A percentile compares a stretch with the other conserved stretches of the same genome.
These are phyloP conservation scores for Syngnathoides biaculeatus DNA, from an alignment of 2,113 vertebrate genomes.

Conservation along the genomic window DNA sequence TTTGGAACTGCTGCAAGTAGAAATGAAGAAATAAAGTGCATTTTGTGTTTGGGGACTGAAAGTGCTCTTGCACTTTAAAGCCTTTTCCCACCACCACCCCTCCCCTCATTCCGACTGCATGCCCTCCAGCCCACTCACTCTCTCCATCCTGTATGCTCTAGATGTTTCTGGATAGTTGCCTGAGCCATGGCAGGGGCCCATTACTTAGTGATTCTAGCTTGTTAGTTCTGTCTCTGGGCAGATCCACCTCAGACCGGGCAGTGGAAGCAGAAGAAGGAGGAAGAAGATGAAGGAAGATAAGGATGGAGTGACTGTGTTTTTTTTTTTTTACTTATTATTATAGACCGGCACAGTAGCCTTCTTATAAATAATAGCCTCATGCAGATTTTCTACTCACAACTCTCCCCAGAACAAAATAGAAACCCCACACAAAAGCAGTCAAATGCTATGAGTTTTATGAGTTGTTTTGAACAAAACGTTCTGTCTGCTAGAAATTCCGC, in stretches of 20 bases:
- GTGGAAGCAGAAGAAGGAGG: conserved; percentile 3
- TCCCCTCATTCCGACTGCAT: not conserved
- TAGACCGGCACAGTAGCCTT: not conserved
- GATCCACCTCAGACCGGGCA: conserved; percentile 35
- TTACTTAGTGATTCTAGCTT: conserved; percentile 37
- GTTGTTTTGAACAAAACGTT: not conserved
- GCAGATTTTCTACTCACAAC: not conserved
- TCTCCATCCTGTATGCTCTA: conserved; percentile 9
- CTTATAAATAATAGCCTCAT: not conserved
- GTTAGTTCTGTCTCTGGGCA: conserved; percentile 61
- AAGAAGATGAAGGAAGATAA: conserved; percentile 21
- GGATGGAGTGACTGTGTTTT: conserved; percentile 22
- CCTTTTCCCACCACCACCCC: conserved; percentile 1
- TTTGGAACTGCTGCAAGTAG: conserved; percentile 1
- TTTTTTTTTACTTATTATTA: too few relatives aligned
- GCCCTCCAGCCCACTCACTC: conserved; percentile 14
- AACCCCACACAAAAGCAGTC: not conserved
- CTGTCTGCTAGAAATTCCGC: not conserved
- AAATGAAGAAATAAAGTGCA: conserved; percentile 1
- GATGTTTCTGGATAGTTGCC: conserved; percentile 47
- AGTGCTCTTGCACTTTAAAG: not conserved
- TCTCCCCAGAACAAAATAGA: not conserved
- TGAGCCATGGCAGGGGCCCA: conserved; percentile 35
- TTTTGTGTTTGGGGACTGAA: conserved; percentile 16
- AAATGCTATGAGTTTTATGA: not conserved